Percentiles rank a stretch among this genome's conserved stretches.
Evolutionary conservation across 2,797 vertebrate species (phyloP).

Genomic region (Acanthurus tractus): DNA sequence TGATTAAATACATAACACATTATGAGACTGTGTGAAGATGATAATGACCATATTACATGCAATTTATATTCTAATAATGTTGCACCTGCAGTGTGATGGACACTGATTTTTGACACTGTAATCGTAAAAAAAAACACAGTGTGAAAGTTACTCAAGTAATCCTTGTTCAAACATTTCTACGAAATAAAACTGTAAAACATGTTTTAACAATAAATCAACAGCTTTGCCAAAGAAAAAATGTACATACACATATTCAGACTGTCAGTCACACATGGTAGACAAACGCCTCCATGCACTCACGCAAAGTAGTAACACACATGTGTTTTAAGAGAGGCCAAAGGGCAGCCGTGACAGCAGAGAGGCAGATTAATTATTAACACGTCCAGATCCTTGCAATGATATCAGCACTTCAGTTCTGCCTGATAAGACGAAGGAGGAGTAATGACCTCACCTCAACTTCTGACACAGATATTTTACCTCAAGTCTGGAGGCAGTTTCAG

Average conservation of each 20-base stretch:
- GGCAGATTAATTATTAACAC: conserved; percentile 78
- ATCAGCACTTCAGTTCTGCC: conserved; percentile 37
- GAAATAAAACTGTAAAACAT: neutral
- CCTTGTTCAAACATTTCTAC: neutral
- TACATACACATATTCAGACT: neutral
- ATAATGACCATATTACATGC: too few species aligned
- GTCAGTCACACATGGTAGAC: neutral
- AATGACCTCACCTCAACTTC: conserved; percentile 48
- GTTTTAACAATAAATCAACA: neutral
- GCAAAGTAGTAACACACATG: neutral
- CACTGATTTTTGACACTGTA: neutral
- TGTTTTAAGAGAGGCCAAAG: conserved; percentile 54
- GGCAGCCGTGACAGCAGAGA: conserved; percentile 32
- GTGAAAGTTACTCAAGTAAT: conserved; percentile 2
- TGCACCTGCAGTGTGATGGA: neutral
- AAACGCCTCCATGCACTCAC: neutral
- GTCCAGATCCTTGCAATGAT: conserved; percentile 50
- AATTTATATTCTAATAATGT: neutral
- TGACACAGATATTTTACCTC: conserved; percentile 4
- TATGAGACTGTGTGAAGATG: neutral
- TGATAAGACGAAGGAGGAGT: conserved; percentile 53
- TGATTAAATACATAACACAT: neutral
- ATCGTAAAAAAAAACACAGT: neutral
- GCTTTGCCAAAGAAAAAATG: neutral
- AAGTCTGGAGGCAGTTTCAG: neutral